A percentile compares a stretch with the other conserved stretches of the same genome.
Evolutionary conservation across 2,888 invertebrate species (phyloP).

Genomic region (Oligia fasciuncula): DNA sequence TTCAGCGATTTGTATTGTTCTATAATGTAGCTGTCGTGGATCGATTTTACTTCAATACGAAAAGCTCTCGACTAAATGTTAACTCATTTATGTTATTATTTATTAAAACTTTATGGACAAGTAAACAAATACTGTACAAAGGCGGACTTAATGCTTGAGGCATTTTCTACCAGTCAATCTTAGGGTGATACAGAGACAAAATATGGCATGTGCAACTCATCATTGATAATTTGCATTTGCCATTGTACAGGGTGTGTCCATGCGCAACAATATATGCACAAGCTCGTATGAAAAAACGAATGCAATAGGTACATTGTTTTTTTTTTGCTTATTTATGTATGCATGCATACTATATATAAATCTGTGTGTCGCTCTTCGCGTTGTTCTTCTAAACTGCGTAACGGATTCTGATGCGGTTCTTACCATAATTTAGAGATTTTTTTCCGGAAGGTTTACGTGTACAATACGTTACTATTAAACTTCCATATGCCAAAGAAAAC

Average conservation of each 20-base stretch:
- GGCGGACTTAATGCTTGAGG: too few relatives aligned
- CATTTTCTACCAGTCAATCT: too few relatives aligned
- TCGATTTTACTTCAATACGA: neutral
- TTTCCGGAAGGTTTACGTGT: neutral
- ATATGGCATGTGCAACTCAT: neutral
- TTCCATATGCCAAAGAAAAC: too few relatives aligned
- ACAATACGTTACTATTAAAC: neutral
- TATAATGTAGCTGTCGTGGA: conserved; percentile 1
- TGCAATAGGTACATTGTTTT: neutral
- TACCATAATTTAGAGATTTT: too few relatives aligned
- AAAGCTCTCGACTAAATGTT: neutral
- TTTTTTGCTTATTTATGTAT: too few relatives aligned
- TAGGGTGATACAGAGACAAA: neutral
- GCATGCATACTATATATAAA: too few relatives aligned
- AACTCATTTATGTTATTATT: neutral
- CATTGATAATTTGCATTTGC: neutral
- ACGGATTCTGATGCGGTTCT: neutral
- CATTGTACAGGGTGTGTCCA: neutral
- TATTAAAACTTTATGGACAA: neutral
- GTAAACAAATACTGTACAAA: neutral
- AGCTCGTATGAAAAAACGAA: neutral
- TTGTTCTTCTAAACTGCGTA: neutral
- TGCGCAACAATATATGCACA: neutral
- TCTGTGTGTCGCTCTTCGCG: neutral
- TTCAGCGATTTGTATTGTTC: conserved; percentile 24